Conservation (phyloP, 2,113 vertebrate species). For the Morone chrysops region DNA sequence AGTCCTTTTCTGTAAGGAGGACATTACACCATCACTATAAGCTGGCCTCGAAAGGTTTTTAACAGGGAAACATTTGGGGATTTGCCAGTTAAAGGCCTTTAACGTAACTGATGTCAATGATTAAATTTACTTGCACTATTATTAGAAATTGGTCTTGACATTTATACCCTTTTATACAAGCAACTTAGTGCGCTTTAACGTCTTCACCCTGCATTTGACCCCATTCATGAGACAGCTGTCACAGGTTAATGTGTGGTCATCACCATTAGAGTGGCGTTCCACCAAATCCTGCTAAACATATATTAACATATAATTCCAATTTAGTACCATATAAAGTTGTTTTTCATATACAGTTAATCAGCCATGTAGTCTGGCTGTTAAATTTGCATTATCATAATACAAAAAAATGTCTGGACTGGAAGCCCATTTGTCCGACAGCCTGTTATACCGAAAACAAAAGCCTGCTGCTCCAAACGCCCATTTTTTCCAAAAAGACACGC, state of each 20-base stretch:
- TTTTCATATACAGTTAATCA: background rate
- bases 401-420: no score
- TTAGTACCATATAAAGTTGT: background rate
- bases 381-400: no score
- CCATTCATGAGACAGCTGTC: constrained; percentile 35
- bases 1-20: background rate
- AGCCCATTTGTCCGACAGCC: no score
- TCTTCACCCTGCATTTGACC: constrained; percentile 8
- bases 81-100: background rate
- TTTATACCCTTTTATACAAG: background rate
- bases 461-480: no score
- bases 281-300: background rate
- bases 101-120: background rate
- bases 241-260: constrained; percentile 45
- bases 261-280: background rate
- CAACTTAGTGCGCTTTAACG: background rate
- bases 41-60: background rate
- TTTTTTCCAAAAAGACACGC: no score
- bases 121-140: background rate
- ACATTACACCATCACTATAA: background rate
- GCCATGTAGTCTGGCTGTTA: no score
- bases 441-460: no score
- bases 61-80: background rate
- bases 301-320: background rate
- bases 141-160: background rate